Conservation (phyloP, 30 jellyfish, hydroid and myxozoan species). For the Turritopsis rubra region DNA sequence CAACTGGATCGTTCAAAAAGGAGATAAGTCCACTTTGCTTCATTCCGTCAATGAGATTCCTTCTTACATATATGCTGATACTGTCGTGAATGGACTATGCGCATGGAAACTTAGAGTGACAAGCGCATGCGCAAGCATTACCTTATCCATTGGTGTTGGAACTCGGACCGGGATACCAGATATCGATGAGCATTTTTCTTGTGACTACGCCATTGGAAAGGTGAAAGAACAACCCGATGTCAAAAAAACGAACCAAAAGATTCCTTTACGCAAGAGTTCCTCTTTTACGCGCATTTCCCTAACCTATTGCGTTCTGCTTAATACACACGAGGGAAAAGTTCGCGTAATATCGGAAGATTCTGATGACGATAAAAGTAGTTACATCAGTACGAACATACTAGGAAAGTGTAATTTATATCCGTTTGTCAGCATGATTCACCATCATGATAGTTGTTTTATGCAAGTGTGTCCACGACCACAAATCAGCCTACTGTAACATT, state of each 20-base stretch:
- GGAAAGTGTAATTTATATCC: conserved; percentile 13
- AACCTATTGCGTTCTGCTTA: conserved; percentile 5
- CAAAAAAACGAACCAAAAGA: not conserved
- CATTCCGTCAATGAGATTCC: conserved; percentile 9
- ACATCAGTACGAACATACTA: conserved; percentile 1
- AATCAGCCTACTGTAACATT: conserved; percentile 10
- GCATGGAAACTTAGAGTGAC: conserved; percentile 20
- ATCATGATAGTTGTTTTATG: not conserved
- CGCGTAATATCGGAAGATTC: conserved; percentile 6
- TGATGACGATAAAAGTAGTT: conserved; percentile 9
- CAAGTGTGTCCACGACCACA: conserved; percentile 28
- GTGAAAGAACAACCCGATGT: not conserved
- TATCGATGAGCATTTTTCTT: conserved; percentile 28
- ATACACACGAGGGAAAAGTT: conserved; percentile 9
- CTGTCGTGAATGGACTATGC: conserved; percentile 17
- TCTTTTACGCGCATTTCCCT: conserved; percentile 18
- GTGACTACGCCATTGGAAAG: not conserved
- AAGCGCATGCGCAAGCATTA: conserved; percentile 19
- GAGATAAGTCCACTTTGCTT: conserved; percentile 12
- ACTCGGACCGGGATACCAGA: conserved; percentile 24
- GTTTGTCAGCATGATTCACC: conserved; percentile 8
- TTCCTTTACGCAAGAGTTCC: not conserved
- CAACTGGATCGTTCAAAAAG: conserved; percentile 17
- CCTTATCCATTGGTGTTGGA: conserved; percentile 16
- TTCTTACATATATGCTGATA: conserved; percentile 7